phyloP scores from a whole-genome alignment of 2,888 invertebrate genomes.

The Dasysyrphus tricinctus region DNA sequence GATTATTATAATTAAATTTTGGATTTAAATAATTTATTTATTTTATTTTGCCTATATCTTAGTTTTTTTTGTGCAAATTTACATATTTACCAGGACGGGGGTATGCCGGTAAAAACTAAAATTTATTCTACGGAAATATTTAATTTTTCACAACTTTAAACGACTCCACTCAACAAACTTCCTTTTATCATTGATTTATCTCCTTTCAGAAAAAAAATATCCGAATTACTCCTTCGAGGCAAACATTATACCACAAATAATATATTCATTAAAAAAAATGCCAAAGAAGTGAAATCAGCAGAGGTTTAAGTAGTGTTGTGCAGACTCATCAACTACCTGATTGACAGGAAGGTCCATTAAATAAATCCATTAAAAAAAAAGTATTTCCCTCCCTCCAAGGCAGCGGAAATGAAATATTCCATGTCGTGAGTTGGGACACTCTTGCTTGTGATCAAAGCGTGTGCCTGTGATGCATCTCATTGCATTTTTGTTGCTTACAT shows the following conservation, averaged over 20 bases:
- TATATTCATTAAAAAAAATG: not conserved
- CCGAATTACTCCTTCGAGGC: not conserved
- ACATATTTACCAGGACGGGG: too few species aligned
- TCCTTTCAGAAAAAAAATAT: not conserved
- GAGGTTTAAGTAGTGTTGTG: not conserved
- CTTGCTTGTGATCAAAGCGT: not conserved
- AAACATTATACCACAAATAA: not conserved
- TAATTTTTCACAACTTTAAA: not conserved
- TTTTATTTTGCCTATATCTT: too few species aligned
- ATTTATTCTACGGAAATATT: slow-evolving; percentile 1
- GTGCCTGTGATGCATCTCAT: slow-evolving; percentile 22
- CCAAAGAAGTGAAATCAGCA: slow-evolving; percentile 49
- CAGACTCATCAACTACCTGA: slow-evolving; percentile 60
- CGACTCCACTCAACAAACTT: not conserved
- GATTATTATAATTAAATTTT: too few species aligned
- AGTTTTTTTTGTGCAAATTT: too few species aligned
- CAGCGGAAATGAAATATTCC: slow-evolving; percentile 59
- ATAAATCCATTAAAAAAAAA: slow-evolving; percentile 52
- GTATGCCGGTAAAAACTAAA: not conserved
- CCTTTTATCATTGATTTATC: slow-evolving; percentile 5
- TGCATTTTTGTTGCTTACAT: slow-evolving; percentile 55
- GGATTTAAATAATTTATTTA: too few species aligned
- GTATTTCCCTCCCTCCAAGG: slow-evolving; percentile 54
- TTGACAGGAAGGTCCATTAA: slow-evolving; percentile 74
- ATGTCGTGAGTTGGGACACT: slow-evolving; percentile 37